Evolutionary conservation across 2,888 invertebrate species (phyloP).

Genomic region (Prosopocoilus inquinatus): DNA sequence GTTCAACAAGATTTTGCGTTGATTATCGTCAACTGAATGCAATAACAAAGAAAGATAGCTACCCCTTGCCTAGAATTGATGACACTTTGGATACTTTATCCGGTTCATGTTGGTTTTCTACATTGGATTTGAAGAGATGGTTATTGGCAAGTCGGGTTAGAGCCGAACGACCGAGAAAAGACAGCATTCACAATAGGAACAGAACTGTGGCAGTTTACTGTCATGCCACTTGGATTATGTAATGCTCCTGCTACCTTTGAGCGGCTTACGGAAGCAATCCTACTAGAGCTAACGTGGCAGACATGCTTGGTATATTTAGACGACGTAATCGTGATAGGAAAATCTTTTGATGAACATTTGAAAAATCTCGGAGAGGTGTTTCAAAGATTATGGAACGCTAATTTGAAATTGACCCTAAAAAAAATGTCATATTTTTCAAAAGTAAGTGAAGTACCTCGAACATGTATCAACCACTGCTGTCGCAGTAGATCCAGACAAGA

Average conservation of each 20-base stretch:
- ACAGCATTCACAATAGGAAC: slow-evolving; percentile 29
- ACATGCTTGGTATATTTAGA: slow-evolving; percentile 28
- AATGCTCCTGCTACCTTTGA: slow-evolving; percentile 32
- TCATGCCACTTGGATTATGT: slow-evolving; percentile 28
- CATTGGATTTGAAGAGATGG: slow-evolving; percentile 23
- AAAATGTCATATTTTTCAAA: slow-evolving; percentile 6
- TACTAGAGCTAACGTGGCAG: slow-evolving; percentile 22
- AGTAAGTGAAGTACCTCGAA: slow-evolving; percentile 2
- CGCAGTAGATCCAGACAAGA: neutral
- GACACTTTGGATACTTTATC: slow-evolving; percentile 27
- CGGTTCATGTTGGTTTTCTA: slow-evolving; percentile 13
- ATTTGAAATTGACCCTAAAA: slow-evolving; percentile 6
- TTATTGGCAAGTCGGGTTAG: slow-evolving; percentile 24
- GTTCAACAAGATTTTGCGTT: slow-evolving; percentile 25
- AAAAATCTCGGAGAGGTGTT: slow-evolving; percentile 5
- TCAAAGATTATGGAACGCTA: slow-evolving; percentile 2
- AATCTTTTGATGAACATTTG: slow-evolving; percentile 25
- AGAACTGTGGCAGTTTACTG: slow-evolving; percentile 32
- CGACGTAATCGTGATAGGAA: slow-evolving; percentile 26
- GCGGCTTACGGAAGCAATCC: slow-evolving; percentile 28
- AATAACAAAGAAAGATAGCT: slow-evolving; percentile 22
- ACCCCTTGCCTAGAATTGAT: slow-evolving; percentile 20
- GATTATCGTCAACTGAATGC: slow-evolving; percentile 22
- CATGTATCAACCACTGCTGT: neutral
- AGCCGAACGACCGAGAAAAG: slow-evolving; percentile 24